phyloP scores from a whole-genome alignment of 2,113 vertebrate genomes.

The Spea bombifrons region DNA sequence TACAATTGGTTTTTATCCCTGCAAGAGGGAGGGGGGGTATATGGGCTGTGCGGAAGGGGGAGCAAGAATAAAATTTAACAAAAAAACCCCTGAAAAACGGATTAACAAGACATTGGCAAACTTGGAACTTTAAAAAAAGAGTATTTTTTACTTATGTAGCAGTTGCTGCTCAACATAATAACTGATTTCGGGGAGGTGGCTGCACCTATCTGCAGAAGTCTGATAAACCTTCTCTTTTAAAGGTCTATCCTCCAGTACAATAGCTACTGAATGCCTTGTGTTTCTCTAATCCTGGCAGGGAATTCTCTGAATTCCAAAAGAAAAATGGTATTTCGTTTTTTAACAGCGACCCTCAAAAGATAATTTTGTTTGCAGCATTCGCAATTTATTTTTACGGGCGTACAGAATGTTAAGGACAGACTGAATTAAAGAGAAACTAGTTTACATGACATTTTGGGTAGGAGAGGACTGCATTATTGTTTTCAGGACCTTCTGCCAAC shows the following conservation, averaged over 20 bases:
- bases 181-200: no score
- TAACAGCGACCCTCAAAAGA: neutral
- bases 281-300: neutral
- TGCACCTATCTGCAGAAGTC: neutral
- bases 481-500: no score
- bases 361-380: neutral
- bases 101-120: neutral
- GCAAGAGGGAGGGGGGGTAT: neutral
- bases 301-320: neutral
- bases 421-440: no score
- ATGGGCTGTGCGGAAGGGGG: neutral
- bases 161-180: neutral
- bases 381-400: no score
- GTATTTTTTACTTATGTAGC: neutral
- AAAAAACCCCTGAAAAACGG: neutral
- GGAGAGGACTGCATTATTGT: no score
- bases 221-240: neutral
- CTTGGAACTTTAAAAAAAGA: neutral
- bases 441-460: no score
- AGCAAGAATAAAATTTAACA: neutral
- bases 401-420: no score
- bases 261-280: neutral
- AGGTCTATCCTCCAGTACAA: neutral
- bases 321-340: neutral
- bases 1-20: neutral